phyloP scores from a whole-genome alignment of 2,888 invertebrate genomes.

The Epicampocera succincta region DNA sequence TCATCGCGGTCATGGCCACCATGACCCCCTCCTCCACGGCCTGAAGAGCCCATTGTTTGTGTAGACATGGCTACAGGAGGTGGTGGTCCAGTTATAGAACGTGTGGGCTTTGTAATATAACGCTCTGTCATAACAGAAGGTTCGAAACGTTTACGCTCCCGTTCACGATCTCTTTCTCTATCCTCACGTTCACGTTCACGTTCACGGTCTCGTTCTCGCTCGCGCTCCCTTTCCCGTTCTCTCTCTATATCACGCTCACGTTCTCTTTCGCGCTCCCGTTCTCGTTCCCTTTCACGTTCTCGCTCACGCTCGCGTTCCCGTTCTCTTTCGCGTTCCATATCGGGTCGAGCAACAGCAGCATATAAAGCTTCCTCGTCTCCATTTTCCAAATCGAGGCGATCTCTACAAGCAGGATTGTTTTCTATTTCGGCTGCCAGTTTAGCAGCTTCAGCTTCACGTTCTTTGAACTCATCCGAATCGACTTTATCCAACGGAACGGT shows the following conservation, averaged over 20 bases:
- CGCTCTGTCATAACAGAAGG: conserved; percentile 77
- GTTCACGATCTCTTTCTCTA: conserved; percentile 65
- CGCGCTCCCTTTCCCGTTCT: conserved; percentile 71
- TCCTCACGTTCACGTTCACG: conserved; percentile 73
- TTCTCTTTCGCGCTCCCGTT: conserved; percentile 63
- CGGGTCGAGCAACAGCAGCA: conserved; percentile 90
- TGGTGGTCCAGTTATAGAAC: conserved; percentile 77
- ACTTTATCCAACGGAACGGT: conserved; percentile 92
- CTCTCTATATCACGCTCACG: conserved; percentile 28
- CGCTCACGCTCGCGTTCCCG: conserved; percentile 72
- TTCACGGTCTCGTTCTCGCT: conserved; percentile 73
- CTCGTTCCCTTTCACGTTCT: conserved; percentile 72
- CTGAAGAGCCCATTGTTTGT: conserved; percentile 69
- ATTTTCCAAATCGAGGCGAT: conserved; percentile 93
- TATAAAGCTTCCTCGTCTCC: conserved; percentile 94
- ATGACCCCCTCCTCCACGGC: conserved; percentile 54
- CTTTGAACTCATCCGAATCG: conserved; percentile 92
- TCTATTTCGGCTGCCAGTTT: conserved; percentile 97
- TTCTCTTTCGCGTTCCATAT: conserved; percentile 71
- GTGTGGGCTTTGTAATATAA: conserved; percentile 78
- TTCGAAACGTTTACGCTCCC: conserved; percentile 71
- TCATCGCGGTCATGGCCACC: conserved; percentile 55
- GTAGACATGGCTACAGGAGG: conserved; percentile 76
- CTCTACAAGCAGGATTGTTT: conserved; percentile 90
- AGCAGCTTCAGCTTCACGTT: conserved; percentile 87